phyloP scores from a whole-genome alignment of 2,888 invertebrate genomes.

The Mellilla xanthometata region DNA sequence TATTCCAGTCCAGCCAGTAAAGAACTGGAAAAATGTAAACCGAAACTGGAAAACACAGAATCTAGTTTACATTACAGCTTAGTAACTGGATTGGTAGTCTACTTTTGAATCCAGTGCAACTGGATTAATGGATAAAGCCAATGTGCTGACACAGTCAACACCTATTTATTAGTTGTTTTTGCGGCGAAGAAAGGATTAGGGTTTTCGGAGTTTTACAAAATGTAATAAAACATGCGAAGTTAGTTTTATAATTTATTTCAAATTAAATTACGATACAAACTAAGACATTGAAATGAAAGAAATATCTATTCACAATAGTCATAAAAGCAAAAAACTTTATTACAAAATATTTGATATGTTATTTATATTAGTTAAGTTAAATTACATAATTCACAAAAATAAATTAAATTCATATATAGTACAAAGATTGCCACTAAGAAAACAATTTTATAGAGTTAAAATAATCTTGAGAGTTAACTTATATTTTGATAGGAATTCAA shows the following conservation, averaged over 20 bases:
- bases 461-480: too few relatives aligned
- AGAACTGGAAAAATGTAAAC: not conserved
- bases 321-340: not conserved
- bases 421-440: too few relatives aligned
- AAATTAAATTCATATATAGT: too few relatives aligned
- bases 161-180: too few relatives aligned
- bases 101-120: constrained; percentile 21
- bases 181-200: too few relatives aligned
- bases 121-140: constrained; percentile 6
- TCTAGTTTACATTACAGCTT: constrained; percentile 22
- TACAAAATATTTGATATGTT: too few relatives aligned
- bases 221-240: not conserved
- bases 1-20: not conserved
- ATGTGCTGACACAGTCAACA: too few relatives aligned
- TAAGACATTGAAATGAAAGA: not conserved
- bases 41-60: not conserved
- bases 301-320: not conserved
- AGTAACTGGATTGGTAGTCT: constrained; percentile 26
- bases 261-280: not conserved
- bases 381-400: too few relatives aligned
- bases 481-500: too few relatives aligned
- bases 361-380: too few relatives aligned
- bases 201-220: too few relatives aligned
- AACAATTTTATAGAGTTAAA: too few relatives aligned
- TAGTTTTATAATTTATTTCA: not conserved